Percentiles rank a stretch among this genome's conserved stretches.
These are phyloP conservation scores for Caenorhabditis remanei DNA, from an alignment of 1,140 invertebrate genomes.

Conservation along the genomic window DNA sequence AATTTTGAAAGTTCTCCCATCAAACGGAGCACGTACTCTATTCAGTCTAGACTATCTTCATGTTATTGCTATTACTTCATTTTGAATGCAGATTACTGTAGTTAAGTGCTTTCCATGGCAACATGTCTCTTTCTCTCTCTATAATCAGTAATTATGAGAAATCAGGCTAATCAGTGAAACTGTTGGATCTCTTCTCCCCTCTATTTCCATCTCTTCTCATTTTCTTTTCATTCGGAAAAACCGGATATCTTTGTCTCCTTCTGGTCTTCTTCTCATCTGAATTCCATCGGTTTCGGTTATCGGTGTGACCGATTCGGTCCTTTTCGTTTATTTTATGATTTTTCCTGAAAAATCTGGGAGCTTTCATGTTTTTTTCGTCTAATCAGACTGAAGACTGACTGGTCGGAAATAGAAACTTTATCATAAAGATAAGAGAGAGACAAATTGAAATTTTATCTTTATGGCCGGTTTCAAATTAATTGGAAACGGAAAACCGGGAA, in stretches of 20 bases:
- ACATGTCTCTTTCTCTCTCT: too few species aligned
- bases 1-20: too few species aligned
- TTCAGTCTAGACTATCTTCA: too few species aligned
- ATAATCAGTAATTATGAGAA: constrained; percentile 28
- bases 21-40: too few species aligned
- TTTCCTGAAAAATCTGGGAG: background rate
- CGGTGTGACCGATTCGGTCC: constrained; percentile 38
- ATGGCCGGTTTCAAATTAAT: constrained; percentile 14
- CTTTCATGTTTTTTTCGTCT: background rate
- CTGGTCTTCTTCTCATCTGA: background rate
- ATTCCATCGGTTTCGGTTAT: constrained; percentile 39
- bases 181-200: background rate
- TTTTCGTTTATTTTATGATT: too few species aligned
- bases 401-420: background rate
- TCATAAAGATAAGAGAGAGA: constrained; percentile 1
- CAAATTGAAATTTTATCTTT: background rate
- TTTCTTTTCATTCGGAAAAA: constrained; percentile 19
- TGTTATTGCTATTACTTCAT: too few species aligned
- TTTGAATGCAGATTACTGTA: too few species aligned
- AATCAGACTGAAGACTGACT: background rate
- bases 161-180: constrained; percentile 47
- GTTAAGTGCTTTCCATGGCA: too few species aligned
- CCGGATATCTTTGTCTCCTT: constrained; percentile 42
- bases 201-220: background rate
- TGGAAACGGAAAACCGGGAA: constrained; percentile 33